A percentile compares a stretch with the other conserved stretches of the same genome.
These are phyloP conservation scores for Hydra vulgaris DNA, from an alignment of 30 jellyfish, hydroid and myxozoan species.

Conservation along the genomic window DNA sequence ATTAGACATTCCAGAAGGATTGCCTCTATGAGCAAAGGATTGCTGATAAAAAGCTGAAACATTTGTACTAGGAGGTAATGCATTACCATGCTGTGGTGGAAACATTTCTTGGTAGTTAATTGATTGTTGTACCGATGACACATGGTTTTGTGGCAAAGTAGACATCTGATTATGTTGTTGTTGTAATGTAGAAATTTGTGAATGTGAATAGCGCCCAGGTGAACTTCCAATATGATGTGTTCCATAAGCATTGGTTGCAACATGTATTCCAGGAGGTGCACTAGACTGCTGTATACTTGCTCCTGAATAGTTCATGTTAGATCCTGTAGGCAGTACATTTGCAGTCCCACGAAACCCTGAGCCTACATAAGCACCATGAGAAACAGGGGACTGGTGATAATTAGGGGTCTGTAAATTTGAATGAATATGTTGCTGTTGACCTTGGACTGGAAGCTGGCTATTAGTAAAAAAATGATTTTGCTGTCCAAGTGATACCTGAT, in stretches of 20 bases:
- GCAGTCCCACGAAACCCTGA: neutral
- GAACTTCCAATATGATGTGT: neutral
- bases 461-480: neutral
- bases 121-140: neutral
- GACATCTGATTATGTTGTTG: neutral
- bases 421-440: neutral
- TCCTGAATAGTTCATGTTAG: neutral
- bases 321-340: neutral
- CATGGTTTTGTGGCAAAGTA: neutral
- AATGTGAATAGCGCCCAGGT: neutral
- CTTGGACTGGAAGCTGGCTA: neutral
- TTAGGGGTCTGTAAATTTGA: neutral
- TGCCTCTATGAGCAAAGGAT: neutral
- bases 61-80: neutral
- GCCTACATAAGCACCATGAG: neutral
- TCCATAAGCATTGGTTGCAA: neutral
- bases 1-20: neutral
- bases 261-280: slow-evolving; percentile 12
- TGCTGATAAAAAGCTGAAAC: neutral
- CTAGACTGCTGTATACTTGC: neutral
- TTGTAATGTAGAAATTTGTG: neutral
- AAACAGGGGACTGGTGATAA: neutral
- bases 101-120: neutral
- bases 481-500: neutral
- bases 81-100: neutral